Percentiles rank a stretch among this genome's conserved stretches.
Evolutionary conservation across 2,113 vertebrate species (phyloP).

Genomic region (Oncorhynchus mykiss): DNA sequence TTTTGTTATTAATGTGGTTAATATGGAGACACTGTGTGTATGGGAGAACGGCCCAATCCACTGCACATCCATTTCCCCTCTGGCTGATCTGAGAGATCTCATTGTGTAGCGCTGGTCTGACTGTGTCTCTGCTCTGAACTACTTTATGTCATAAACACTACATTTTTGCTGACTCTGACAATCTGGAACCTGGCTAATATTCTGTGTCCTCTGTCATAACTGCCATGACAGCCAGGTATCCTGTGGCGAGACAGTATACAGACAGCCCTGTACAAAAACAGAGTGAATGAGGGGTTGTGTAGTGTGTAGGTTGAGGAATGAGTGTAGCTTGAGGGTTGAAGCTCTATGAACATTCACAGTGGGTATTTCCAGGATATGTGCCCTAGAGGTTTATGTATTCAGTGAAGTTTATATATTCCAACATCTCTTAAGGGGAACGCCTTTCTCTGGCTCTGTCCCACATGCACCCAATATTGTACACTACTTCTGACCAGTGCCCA

Average conservation of each 20-base stretch:
- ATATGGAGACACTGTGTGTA: slow-evolving; percentile 27
- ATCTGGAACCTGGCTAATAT: slow-evolving; percentile 28
- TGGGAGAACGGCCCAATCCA: slow-evolving; percentile 43
- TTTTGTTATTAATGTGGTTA: slow-evolving; percentile 57
- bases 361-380: no score
- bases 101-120: slow-evolving; percentile 40
- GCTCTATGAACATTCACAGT: no score
- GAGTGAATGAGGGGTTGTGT: background rate
- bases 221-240: slow-evolving; percentile 40
- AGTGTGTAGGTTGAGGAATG: no score
- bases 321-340: no score
- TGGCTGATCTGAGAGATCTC: slow-evolving; percentile 26
- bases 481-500: no score
- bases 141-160: slow-evolving; percentile 51
- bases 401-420: background rate
- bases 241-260: slow-evolving; percentile 50
- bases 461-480: background rate
- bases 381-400: no score
- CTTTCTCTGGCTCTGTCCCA: background rate
- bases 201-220: slow-evolving; percentile 33
- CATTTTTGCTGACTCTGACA: slow-evolving; percentile 21
- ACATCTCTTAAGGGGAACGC: background rate
- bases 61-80: slow-evolving; percentile 47
- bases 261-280: background rate
- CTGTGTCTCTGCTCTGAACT: slow-evolving; percentile 12